These are phyloP conservation scores for Nymphicus hollandicus DNA, from an alignment of 2,113 vertebrate genomes.

Conservation along the genomic window DNA sequence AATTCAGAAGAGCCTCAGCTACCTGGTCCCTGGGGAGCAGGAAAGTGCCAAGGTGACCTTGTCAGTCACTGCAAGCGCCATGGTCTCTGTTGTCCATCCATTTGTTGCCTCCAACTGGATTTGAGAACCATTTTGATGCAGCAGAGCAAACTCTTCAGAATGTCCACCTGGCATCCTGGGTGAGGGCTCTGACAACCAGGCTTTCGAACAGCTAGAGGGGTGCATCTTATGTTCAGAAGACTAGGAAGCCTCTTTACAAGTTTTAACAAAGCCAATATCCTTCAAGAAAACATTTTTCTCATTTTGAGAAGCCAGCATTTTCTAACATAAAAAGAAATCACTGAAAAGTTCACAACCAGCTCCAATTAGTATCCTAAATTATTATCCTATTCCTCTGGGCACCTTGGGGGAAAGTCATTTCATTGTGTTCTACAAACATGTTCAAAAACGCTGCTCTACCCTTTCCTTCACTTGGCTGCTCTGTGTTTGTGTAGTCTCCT, in stretches of 20 bases:
- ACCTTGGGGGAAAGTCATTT: neutral
- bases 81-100: neutral
- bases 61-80: neutral
- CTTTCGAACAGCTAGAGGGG: neutral
- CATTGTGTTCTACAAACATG: rapidly evolving
- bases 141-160: neutral
- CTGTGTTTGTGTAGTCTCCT: neutral
- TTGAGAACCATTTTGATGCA: neutral
- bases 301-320: neutral
- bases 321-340: neutral
- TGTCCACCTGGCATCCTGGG: neutral
- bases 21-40: neutral
- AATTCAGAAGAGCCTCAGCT: neutral
- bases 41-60: neutral
- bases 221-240: neutral
- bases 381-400: neutral
- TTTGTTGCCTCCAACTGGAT: neutral
- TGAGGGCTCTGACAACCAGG: neutral
- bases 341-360: neutral
- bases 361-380: neutral
- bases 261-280: neutral
- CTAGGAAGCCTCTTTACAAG: neutral
- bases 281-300: neutral
- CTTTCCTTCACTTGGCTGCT: neutral
- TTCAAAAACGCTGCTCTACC: neutral